These are phyloP conservation scores for Paralvinella palmiformis DNA, from an alignment of 1,140 invertebrate species.

Conservation along the genomic window DNA sequence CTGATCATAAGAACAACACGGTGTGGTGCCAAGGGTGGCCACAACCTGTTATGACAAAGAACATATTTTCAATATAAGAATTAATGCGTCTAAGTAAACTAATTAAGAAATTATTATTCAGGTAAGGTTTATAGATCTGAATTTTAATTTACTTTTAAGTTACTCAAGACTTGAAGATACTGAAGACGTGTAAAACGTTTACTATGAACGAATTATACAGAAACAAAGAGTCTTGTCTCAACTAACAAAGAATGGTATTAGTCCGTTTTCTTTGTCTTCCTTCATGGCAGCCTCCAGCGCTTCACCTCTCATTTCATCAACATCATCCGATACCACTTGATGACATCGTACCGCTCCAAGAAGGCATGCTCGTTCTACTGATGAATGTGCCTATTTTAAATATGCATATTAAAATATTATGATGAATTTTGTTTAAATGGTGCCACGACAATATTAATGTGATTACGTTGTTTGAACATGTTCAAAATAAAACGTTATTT, in stretches of 20 bases:
- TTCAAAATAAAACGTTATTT: no score
- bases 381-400: constrained; percentile 88
- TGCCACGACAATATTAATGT: no score
- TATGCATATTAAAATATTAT: no score
- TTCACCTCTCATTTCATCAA: constrained; percentile 72
- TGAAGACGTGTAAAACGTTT: no score
- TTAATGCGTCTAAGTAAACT: no score
- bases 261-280: constrained; percentile 80
- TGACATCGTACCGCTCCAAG: constrained; percentile 57
- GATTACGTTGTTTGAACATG: no score
- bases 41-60: constrained; percentile 65
- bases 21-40: constrained; percentile 84
- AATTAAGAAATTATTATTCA: no score
- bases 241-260: constrained; percentile 92
- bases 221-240: constrained; percentile 83
- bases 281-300: constrained; percentile 58
- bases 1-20: constrained; percentile 80
- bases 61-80: constrained; percentile 20
- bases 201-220: no score
- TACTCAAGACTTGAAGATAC: no score
- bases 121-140: no score
- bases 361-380: constrained; percentile 85
- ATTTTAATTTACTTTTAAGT: no score
- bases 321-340: constrained; percentile 53
- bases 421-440: no score